A percentile compares a stretch with the other conserved stretches of the same genome.
Conservation (phyloP, 2,797 vertebrate genomes). For the Artibeus jamaicensis region DNA sequence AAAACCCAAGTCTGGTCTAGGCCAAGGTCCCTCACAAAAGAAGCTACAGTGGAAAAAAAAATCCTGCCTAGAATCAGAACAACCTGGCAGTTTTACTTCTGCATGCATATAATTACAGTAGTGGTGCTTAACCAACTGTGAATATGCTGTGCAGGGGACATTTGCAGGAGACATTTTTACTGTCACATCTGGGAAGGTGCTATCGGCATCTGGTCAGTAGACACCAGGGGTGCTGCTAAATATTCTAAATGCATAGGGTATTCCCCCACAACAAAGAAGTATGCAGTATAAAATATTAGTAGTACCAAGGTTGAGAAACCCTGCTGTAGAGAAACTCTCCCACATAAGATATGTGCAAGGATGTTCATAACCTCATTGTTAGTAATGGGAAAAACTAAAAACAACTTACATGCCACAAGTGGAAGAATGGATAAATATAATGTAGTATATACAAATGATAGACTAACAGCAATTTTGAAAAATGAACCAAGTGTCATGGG, state of each 20-base stretch:
- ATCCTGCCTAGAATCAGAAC: neutral
- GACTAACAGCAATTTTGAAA: neutral
- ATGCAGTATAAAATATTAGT: neutral
- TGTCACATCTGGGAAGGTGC: neutral
- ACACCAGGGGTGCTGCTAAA: neutral
- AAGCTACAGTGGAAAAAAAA: neutral
- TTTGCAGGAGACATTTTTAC: neutral
- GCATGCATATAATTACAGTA: neutral
- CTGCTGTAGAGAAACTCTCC: neutral
- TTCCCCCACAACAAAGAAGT: neutral
- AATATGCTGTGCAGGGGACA: neutral
- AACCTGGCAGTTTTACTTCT: neutral
- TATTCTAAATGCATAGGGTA: neutral
- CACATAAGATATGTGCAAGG: neutral
- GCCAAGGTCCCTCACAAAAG: neutral
- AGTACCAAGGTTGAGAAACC: neutral
- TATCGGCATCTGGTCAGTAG: neutral
- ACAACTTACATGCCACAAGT: neutral
- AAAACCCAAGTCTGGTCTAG: neutral
- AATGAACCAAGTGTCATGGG: neutral
- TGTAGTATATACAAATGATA: neutral
- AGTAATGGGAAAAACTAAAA: conserved; percentile 3
- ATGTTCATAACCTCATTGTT: conserved; percentile 1
- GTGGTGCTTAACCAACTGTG: neutral
- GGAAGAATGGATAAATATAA: conserved; percentile 7